Evolutionary conservation across 2,888 invertebrate genomes (phyloP), one percentile per base, ranked within the genome.

Genomic region (Eristalinus sepulchralis): DNA sequence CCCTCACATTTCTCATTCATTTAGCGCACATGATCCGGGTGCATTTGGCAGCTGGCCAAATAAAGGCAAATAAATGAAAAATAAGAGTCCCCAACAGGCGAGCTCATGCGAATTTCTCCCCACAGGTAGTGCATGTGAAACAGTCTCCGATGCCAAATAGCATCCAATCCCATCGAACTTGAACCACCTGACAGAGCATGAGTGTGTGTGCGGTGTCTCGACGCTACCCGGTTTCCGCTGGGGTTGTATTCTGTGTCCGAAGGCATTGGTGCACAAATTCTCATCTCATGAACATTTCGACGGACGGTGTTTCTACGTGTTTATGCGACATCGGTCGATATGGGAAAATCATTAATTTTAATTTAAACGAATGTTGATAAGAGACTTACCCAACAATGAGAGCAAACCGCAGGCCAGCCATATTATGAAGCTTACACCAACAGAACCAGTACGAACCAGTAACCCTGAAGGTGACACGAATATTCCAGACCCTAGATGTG

Each of bases 381-480:
- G 17, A 31, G n/a, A 94, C 95, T 94, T 94, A 97, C 97, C 98
- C 92, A 97, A 94, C 92, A 97, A 94, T 89, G 97, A 97, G 92
- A 99, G 95, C 92, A 98, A 93, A 90, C 98, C 98, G 93, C 98
- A 98, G 91, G 97, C 95, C 94, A 97, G 96, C 98, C 98, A 99
- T 91, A 98, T 96, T 92, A 98, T 94, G 94, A 99, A 96, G 94
- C 97, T 97, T 93, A 97, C 95, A 93, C 98, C 98, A 93, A 98
- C 97, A 92, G 98, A 98, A 93, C 97, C 97, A 91, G 97, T 97
- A 93, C 97, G 95, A 93, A 96, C 95, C 93, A 98, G 94, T 92
- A 99, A 96, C 93, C 97, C 98, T 93, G 97, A 97, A 93, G 98
- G 98, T 94, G 98, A 98, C 93, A 98, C 98, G 95, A 99, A 99